A percentile compares a stretch with the other conserved stretches of the same genome.
These are phyloP conservation scores for Alethe castanea DNA, from an alignment of 2,113 vertebrate species.

Conservation along the genomic window DNA sequence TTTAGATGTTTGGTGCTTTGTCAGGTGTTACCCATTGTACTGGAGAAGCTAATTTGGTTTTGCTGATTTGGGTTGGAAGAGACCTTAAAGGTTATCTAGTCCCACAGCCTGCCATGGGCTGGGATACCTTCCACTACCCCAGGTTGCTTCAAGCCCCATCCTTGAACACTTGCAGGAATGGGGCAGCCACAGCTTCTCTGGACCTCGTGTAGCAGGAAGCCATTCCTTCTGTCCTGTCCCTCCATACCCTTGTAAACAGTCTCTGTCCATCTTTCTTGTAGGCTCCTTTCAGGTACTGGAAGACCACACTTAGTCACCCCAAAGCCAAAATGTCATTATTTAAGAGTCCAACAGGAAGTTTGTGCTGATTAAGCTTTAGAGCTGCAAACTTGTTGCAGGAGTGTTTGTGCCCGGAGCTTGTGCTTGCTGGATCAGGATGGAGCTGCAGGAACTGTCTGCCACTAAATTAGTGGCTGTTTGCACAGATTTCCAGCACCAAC, in stretches of 20 bases:
- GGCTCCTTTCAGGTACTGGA: not conserved
- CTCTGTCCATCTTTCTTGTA: not conserved
- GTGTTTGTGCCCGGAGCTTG: not conserved
- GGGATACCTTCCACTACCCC: not conserved
- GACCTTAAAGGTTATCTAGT: not conserved
- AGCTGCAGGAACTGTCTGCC: not conserved
- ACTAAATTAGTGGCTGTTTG: not conserved
- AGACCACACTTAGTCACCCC: not conserved
- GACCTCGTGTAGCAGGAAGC: not conserved
- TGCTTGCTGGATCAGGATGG: not conserved
- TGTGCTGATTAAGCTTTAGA: not conserved
- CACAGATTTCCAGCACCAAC: not conserved
- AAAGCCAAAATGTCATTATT: not conserved
- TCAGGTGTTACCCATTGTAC: rapidly evolving
- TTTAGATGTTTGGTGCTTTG: not conserved
- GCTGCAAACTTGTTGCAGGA: not conserved
- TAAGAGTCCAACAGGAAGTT: not conserved
- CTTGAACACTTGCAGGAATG: not conserved
- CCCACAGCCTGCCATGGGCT: not conserved
- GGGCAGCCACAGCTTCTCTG: not conserved
- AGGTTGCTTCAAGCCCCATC: not conserved
- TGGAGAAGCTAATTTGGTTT: not conserved
- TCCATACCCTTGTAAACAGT: not conserved
- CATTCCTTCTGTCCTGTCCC: not conserved
- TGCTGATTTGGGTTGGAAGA: not conserved